Evolutionary conservation across 2,888 invertebrate species (phyloP).

Genomic region (Nymphalis polychloros): DNA sequence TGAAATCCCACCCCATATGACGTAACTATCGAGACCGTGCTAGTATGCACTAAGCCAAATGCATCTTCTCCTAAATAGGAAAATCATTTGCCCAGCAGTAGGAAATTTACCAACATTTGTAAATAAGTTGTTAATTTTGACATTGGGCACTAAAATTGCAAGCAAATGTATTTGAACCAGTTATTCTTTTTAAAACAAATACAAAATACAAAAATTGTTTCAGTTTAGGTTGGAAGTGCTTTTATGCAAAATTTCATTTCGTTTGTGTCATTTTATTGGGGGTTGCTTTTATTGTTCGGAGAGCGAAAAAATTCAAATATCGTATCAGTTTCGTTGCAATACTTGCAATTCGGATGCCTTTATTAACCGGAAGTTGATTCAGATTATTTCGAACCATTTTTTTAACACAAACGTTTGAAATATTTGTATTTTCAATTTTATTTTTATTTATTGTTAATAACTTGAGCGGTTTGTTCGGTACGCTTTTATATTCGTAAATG

Average conservation of each 20-base stretch:
- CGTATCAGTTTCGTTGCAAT: neutral
- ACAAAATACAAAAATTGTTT: neutral
- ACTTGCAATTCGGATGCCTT: neutral
- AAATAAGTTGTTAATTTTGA: too few species aligned
- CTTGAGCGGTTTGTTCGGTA: too few species aligned
- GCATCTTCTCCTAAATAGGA: too few species aligned
- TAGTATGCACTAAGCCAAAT: too few species aligned
- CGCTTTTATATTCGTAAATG: too few species aligned
- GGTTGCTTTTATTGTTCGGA: neutral
- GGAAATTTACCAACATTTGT: too few species aligned
- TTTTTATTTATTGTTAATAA: neutral
- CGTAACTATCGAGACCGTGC: too few species aligned
- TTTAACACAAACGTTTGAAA: neutral
- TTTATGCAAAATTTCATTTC: neutral
- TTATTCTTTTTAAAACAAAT: neutral
- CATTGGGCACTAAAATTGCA: too few species aligned
- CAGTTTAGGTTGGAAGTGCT: neutral
- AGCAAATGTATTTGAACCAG: neutral
- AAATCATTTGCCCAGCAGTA: too few species aligned
- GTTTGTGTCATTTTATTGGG: neutral
- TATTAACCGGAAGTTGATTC: neutral
- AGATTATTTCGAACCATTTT: neutral
- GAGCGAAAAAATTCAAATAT: conserved; percentile 1
- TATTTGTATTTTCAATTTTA: neutral
- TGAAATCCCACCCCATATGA: too few species aligned